phyloP scores from a whole-genome alignment of 2,888 invertebrate genomes.

The Ischnura elegans region DNA sequence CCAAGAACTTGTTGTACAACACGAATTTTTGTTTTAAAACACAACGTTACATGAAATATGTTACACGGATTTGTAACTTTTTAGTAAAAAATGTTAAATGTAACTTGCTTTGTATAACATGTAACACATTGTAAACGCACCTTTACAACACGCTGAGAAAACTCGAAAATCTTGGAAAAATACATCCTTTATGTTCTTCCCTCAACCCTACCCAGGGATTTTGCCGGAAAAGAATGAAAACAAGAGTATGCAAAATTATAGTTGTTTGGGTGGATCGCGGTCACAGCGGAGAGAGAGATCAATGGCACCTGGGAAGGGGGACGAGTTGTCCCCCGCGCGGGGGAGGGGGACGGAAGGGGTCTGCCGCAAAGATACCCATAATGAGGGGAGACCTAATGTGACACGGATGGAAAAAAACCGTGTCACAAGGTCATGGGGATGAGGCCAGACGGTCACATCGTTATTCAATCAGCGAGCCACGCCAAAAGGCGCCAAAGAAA shows the following conservation, averaged over 20 bases:
- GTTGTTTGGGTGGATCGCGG: slow-evolving; percentile 48
- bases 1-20: no score
- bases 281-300: slow-evolving; percentile 40
- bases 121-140: no score
- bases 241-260: slow-evolving; percentile 38
- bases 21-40: no score
- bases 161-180: no score
- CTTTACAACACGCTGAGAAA: no score
- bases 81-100: no score
- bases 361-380: background rate
- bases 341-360: background rate
- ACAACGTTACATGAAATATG: no score
- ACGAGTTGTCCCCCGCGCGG: slow-evolving; percentile 34
- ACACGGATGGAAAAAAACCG: slow-evolving; percentile 29
- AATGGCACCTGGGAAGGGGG: background rate
- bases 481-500: background rate
- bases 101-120: no score
- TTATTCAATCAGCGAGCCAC: background rate
- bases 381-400: slow-evolving; percentile 37
- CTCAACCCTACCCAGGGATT: background rate
- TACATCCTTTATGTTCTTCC: background rate
- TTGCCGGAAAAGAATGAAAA: background rate
- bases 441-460: slow-evolving; percentile 28
- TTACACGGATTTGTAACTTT: no score
- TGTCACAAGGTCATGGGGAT: slow-evolving; percentile 26